A percentile compares a stretch with the other conserved stretches of the same genome.
These are phyloP conservation scores for Agrotis clavis DNA, from an alignment of 2,888 invertebrate species.

Conservation along the genomic window DNA sequence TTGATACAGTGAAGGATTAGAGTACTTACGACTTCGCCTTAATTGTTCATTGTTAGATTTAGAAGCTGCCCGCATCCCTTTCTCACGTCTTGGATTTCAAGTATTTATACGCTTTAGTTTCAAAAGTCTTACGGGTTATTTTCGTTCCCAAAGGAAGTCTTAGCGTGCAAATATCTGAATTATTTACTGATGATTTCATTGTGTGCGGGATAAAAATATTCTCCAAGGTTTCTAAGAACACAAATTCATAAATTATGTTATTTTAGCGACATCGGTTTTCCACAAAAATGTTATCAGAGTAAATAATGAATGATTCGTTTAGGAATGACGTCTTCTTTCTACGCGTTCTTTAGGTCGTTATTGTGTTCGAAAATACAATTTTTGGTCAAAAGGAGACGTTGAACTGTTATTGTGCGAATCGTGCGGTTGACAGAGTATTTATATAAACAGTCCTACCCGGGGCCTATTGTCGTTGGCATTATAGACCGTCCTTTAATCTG, in stretches of 20 bases:
- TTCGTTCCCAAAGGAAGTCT: neutral
- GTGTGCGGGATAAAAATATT: neutral
- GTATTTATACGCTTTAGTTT: constrained; percentile 3
- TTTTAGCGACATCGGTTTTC: constrained; percentile 44
- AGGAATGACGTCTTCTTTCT: constrained; percentile 73
- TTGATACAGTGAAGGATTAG: constrained; percentile 81
- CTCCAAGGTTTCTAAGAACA: constrained; percentile 7
- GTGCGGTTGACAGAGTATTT: constrained; percentile 86
- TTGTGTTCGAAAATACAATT: constrained; percentile 83
- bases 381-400: constrained; percentile 79
- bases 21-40: constrained; percentile 73
- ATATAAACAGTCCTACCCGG: constrained; percentile 78
- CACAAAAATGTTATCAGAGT: constrained; percentile 47
- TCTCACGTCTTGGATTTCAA: constrained; percentile 5
- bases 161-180: neutral
- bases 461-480: constrained; percentile 80
- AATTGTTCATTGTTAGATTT: constrained; percentile 80
- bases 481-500: constrained; percentile 79
- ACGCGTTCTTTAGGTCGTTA: constrained; percentile 70
- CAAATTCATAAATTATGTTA: constrained; percentile 42
- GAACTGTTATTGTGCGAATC: constrained; percentile 79
- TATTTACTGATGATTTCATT: constrained; percentile 2
- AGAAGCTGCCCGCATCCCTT: constrained; percentile 51
- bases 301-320: constrained; percentile 70
- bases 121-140: neutral